Evolutionary conservation across 2,113 vertebrate genomes (phyloP).

Genomic region (Danio rerio): GRCz12tu NC_133182.1:2770501-2771000

Average conservation of each 20-base stretch:
- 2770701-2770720: constrained; percentile 43
- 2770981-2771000: not conserved
- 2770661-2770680: constrained; percentile 65
- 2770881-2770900: constrained; percentile 74
- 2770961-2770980: constrained; percentile 15
- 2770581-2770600: constrained; percentile 72
- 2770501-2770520: constrained; percentile 65
- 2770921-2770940: constrained; percentile 57
- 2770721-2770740: constrained; percentile 60
- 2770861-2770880: constrained; percentile 66
- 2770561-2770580: constrained; percentile 69
- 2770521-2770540: constrained; percentile 72
- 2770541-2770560: constrained; percentile 60
- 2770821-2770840: constrained; percentile 60
- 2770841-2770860: constrained; percentile 52
- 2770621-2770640: constrained; percentile 51
- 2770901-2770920: constrained; percentile 70
- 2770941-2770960: constrained; percentile 59
- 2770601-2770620: constrained; percentile 75
- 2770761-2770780: constrained; percentile 55
- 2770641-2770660: constrained; percentile 48
- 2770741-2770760: constrained; percentile 1
- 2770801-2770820: constrained; percentile 65
- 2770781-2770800: constrained; percentile 72
- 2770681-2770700: constrained; percentile 24